Percentiles rank a stretch among this genome's conserved stretches.
Conservation (phyloP, 2,888 invertebrate species). For the Hyposoter dolosus region DNA sequence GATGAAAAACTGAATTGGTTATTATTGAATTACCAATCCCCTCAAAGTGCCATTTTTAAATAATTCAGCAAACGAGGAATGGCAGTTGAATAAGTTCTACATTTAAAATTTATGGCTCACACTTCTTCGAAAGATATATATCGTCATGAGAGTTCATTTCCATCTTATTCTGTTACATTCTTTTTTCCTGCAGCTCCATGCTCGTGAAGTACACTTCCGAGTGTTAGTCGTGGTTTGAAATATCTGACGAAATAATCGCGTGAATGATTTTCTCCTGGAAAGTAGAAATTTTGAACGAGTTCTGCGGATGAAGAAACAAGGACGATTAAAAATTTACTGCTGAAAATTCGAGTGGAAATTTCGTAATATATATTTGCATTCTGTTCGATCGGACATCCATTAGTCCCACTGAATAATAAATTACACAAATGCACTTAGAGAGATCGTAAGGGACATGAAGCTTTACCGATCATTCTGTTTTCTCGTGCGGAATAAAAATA, state of each 20-base stretch:
- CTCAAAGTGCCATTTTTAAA: neutral
- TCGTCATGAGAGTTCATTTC: neutral
- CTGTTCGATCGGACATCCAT: neutral
- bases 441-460: neutral
- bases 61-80: neutral
- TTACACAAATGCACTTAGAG: neutral
- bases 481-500: neutral
- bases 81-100: neutral
- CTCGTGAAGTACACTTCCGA: neutral
- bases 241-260: neutral
- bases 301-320: neutral
- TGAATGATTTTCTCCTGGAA: neutral
- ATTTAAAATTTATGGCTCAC: neutral
- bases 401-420: neutral
- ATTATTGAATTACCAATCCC: neutral
- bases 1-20: neutral
- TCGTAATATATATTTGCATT: neutral
- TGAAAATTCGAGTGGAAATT: neutral
- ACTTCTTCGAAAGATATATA: neutral
- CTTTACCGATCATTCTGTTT: neutral
- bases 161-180: neutral
- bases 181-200: neutral
- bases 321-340: neutral
- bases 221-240: neutral
- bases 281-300: neutral